phyloP scores from a whole-genome alignment of 2,797 vertebrate species.

The Rhinichthys osculus region DNA sequence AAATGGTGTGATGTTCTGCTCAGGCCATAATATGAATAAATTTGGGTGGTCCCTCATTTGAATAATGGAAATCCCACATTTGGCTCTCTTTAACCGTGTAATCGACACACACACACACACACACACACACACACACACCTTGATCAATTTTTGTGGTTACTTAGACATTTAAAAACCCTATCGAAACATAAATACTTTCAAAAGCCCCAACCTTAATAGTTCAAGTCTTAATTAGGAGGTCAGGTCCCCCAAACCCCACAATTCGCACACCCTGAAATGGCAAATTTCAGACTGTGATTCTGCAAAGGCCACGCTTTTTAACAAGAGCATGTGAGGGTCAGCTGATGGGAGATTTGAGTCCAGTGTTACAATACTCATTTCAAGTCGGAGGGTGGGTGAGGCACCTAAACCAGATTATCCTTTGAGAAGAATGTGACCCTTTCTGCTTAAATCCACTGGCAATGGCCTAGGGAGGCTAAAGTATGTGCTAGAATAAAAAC shows the following conservation, averaged over 20 bases:
- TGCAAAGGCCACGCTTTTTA: slow-evolving; percentile 24
- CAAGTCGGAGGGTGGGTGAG: slow-evolving; percentile 57
- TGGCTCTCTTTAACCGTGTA: neutral
- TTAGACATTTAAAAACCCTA: neutral
- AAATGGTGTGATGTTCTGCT: slow-evolving; percentile 45
- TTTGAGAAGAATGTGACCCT: slow-evolving; percentile 74
- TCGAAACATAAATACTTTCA: neutral
- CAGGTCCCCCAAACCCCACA: neutral
- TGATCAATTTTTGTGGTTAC: neutral
- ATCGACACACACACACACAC: too few relatives aligned
- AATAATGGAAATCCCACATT: slow-evolving; percentile 5
- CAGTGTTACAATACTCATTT: slow-evolving; percentile 62
- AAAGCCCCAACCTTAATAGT: neutral
- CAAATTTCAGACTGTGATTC: slow-evolving; percentile 29
- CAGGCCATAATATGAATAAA: slow-evolving; percentile 48
- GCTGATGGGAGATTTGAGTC: slow-evolving; percentile 73
- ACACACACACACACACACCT: neutral
- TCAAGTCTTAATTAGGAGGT: neutral
- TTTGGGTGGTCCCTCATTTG: slow-evolving; percentile 16
- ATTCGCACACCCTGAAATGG: neutral
- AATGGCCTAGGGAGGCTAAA: slow-evolving; percentile 58
- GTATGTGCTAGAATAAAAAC: slow-evolving; percentile 62
- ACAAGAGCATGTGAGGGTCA: slow-evolving; percentile 74
- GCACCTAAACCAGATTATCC: slow-evolving; percentile 70
- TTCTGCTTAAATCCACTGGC: slow-evolving; percentile 55